phyloP scores from a whole-genome alignment of 2,113 vertebrate species.

The Pomatorhinus ruficollis region DNA sequence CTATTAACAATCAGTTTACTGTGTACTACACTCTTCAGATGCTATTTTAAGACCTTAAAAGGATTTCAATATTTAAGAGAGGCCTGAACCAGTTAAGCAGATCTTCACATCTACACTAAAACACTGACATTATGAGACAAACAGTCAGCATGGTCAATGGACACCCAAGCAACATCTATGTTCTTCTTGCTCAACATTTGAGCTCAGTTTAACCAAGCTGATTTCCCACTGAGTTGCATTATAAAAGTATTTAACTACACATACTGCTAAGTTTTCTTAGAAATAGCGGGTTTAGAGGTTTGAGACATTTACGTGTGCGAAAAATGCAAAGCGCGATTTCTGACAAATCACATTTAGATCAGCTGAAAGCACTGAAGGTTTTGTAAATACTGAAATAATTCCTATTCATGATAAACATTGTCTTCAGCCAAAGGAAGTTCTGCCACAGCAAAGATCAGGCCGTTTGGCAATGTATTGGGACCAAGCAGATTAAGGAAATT shows the following conservation, averaged over 20 bases:
- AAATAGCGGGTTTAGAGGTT: not conserved
- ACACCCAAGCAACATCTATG: not conserved
- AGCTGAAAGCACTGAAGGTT: not conserved
- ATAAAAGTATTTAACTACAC: not conserved
- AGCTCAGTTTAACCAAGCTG: not conserved
- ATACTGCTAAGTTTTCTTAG: not conserved
- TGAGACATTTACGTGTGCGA: fast-evolving
- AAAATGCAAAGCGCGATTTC: not conserved
- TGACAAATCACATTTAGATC: not conserved
- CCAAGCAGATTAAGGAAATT: not conserved
- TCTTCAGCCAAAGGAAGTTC: not conserved
- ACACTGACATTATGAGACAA: not conserved
- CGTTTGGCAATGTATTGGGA: not conserved
- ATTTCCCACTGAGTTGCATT: not conserved
- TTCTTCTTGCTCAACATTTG: not conserved
- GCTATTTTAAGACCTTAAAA: not conserved
- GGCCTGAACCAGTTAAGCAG: not conserved
- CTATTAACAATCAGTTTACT: not conserved
- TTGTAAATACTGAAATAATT: not conserved
- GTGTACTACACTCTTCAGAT: not conserved
- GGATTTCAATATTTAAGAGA: not conserved
- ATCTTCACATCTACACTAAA: not conserved
- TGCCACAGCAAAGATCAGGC: not conserved
- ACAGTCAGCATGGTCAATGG: not conserved
- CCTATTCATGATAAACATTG: not conserved